Evolutionary conservation across 2,113 vertebrate species (phyloP).

Genomic region (Parus major): DNA sequence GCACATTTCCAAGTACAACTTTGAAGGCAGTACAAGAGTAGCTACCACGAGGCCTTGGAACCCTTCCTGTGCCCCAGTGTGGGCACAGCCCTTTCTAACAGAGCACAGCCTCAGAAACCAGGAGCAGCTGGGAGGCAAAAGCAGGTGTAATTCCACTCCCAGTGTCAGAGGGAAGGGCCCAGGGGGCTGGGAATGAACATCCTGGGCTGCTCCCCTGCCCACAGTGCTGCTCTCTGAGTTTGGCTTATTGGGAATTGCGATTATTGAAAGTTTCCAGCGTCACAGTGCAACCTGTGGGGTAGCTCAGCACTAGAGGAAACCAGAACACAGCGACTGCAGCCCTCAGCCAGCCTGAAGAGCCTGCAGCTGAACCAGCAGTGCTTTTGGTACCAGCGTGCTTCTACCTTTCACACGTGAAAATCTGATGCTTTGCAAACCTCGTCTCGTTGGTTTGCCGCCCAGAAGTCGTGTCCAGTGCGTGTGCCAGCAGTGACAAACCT

Average conservation of each 20-base stretch:
- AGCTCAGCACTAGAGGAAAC: neutral
- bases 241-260: neutral
- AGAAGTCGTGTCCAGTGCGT: rapidly evolving
- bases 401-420: neutral
- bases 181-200: rapidly evolving
- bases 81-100: neutral
- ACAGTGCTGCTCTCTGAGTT: no score
- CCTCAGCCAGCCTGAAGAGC: neutral
- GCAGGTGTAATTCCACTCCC: neutral
- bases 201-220: neutral
- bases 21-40: neutral
- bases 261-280: neutral
- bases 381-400: neutral
- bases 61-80: neutral
- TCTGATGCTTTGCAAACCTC: neutral
- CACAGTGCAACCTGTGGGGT: neutral
- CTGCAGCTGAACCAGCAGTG: neutral
- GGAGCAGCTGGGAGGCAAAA: neutral
- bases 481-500: neutral
- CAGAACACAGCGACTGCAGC: rapidly evolving
- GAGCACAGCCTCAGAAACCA: neutral
- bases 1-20: rapidly evolving
- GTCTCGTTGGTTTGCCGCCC: neutral
- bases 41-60: rapidly evolving
- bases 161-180: neutral